Percentiles rank a stretch among this genome's conserved stretches.
These are phyloP conservation scores for Avahi laniger DNA, from an alignment of 2,797 vertebrate species.

Conservation along the genomic window DNA sequence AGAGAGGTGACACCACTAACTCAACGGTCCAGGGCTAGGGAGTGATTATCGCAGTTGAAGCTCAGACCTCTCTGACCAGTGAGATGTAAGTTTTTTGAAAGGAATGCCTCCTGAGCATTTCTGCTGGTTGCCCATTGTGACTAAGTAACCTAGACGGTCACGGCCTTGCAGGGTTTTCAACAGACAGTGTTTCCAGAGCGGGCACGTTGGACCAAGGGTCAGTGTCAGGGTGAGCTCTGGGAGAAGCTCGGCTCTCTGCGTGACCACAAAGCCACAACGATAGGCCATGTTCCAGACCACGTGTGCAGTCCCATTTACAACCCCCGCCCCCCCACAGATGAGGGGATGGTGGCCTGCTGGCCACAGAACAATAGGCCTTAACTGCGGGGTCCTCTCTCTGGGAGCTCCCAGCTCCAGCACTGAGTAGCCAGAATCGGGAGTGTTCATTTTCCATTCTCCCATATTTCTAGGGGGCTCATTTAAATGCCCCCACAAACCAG, in stretches of 20 bases:
- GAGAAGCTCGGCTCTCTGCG: constrained; percentile 44
- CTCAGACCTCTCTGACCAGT: background rate
- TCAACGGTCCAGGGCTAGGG: background rate
- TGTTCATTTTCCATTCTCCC: background rate
- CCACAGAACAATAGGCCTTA: constrained; percentile 79
- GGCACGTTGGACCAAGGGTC: constrained; percentile 43
- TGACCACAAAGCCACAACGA: constrained; percentile 83
- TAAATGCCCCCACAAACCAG: accelerated
- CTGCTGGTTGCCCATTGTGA: accelerated
- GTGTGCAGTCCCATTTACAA: constrained; percentile 65
- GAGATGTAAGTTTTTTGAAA: background rate
- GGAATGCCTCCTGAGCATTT: background rate
- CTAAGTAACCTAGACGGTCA: background rate
- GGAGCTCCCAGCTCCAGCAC: background rate
- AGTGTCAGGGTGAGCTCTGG: constrained; percentile 53
- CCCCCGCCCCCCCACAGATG: constrained; percentile 77
- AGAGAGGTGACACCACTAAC: background rate
- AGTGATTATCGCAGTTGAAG: background rate
- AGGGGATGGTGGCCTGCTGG: constrained; percentile 65
- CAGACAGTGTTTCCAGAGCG: background rate
- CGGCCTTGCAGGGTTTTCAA: background rate
- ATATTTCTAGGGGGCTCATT: background rate
- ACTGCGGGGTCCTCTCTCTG: constrained; percentile 66
- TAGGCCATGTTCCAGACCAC: constrained; percentile 72
- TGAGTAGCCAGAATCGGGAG: background rate